Conservation (phyloP, 2,797 vertebrate genomes). For the Adelosebastes latens region DNA sequence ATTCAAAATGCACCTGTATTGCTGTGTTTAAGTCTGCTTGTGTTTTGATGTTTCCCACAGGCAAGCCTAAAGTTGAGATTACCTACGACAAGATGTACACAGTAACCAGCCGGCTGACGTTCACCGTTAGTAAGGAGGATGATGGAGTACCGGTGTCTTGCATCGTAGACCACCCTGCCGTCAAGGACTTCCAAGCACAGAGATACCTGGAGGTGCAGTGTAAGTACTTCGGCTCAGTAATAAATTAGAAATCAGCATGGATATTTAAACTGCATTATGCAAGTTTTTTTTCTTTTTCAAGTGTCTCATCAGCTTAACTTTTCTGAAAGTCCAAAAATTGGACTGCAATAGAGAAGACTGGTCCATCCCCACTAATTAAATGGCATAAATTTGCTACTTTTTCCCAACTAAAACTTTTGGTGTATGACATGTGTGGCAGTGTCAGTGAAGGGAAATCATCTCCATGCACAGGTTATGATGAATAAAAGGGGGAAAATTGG, state of each 20-base stretch:
- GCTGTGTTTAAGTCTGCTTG: not conserved
- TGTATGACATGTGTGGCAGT: constrained; percentile 34
- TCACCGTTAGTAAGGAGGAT: constrained; percentile 92
- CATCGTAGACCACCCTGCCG: constrained; percentile 94
- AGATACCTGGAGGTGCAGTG: constrained; percentile 96
- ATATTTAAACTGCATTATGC: constrained; percentile 25
- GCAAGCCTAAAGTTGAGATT: constrained; percentile 90
- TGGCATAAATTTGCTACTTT: constrained; percentile 47
- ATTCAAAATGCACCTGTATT: not conserved
- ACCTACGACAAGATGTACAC: constrained; percentile 96
- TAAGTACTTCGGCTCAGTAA: constrained; percentile 81
- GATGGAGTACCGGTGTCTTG: constrained; percentile 92
- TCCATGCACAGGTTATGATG: constrained; percentile 26
- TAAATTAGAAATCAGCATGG: constrained; percentile 7
- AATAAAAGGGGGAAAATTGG: constrained; percentile 35
- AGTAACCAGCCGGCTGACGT: constrained; percentile 90
- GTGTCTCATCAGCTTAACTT: constrained; percentile 46
- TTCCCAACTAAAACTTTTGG: constrained; percentile 33
- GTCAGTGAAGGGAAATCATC: constrained; percentile 39
- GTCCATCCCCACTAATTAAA: constrained; percentile 52
- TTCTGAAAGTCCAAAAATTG: constrained; percentile 14
- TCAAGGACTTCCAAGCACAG: constrained; percentile 95
- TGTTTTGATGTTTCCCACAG: constrained; percentile 64
- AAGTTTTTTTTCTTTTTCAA: not conserved
- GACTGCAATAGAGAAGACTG: constrained; percentile 11